Base-by-base conservation (phyloP, 1,140 invertebrate species). In the Portunus trituberculatus region DNA sequence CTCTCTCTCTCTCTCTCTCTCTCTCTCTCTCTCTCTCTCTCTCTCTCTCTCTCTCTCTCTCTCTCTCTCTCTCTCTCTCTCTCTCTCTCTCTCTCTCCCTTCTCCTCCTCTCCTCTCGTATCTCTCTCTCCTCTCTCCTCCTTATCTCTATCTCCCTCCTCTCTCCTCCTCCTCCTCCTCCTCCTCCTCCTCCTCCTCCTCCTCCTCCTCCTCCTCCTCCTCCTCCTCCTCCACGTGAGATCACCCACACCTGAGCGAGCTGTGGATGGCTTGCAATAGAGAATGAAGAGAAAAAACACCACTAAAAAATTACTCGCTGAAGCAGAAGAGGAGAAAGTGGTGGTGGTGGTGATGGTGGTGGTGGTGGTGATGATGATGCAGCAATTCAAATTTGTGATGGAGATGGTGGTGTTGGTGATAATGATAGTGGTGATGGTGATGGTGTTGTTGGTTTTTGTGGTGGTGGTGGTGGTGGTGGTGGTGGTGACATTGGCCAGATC, bases 11-110 rank as follows among this genome's bases (percentile, higher is more conserved):
- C 39, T 39, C 39, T 39, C 39, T 39, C 39, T 39, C 39, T 39
- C 39, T 39, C 39, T 39, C 39, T 39, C 39, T 39, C 39, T 39
- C 39, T 39, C 39, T 39, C 39, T 39, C 39, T 39, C 39, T 39
- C 39, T 39, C 39, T 39, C 39, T 52, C 39, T 39, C 32, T 52
- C 25, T 25, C 90, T 46, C 46, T 39, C 87, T 89, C 87, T 39
- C n/a, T 89, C 87, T 89, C 87, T 4, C 32, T 89, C 87, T 89
- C 87, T 89, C 87, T 89, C 87, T 39, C 87, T 89, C 8, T 39
- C n/a, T 88, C 1, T 83, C 76, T n/a, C 32, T 39, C 32, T 25
- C n/a, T n/a, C 32, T 39, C 32, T 12, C n/a, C 84, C 28, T 86
- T 12, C n/a, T 86, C 84, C 84, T 31, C 28, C 32, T 86, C 28